Conservation (phyloP, 2,113 vertebrate species). For the Anas platyrhynchos region DNA sequence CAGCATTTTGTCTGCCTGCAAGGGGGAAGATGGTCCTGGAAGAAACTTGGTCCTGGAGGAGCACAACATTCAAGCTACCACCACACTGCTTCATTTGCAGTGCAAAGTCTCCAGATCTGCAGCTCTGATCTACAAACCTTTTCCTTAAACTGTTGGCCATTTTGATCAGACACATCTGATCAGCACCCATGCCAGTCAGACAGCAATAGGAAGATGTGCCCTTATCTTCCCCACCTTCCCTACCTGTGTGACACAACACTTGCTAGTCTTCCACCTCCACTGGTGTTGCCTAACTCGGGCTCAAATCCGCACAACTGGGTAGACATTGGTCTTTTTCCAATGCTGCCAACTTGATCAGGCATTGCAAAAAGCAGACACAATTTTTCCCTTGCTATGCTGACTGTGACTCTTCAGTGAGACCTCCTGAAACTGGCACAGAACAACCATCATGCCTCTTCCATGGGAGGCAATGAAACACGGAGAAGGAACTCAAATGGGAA, state of each 20-base stretch:
- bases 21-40: background rate
- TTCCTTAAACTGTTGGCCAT: background rate
- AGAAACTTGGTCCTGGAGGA: background rate
- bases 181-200: background rate
- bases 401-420: background rate
- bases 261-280: background rate
- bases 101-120: background rate
- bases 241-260: background rate
- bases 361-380: background rate
- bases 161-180: background rate
- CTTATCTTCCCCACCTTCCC: background rate
- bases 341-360: rapidly evolving
- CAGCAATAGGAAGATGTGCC: background rate
- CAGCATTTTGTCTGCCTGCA: background rate
- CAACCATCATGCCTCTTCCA: background rate
- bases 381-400: background rate
- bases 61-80: background rate
- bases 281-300: background rate
- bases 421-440: background rate
- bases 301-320: background rate
- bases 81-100: background rate
- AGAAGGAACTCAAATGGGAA: background rate
- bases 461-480: background rate
- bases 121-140: rapidly evolving
- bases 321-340: background rate